Base-by-base conservation (phyloP, 2,797 vertebrate genomes). In the Channallabes apus region DNA sequence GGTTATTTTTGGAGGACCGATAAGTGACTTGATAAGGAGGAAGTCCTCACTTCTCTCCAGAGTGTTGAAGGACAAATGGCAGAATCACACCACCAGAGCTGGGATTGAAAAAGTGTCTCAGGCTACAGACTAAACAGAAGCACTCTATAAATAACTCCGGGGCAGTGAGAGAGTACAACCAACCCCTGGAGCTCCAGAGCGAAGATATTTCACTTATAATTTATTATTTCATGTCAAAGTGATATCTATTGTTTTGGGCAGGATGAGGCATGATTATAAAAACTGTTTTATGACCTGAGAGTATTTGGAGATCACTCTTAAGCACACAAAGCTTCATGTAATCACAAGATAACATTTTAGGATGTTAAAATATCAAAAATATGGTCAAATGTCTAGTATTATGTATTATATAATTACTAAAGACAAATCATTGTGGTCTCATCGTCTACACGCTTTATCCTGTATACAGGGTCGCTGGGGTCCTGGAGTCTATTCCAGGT, bases 101-200 rank as follows among this genome's bases (percentile, higher is more conserved):
- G n/a, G 35, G 69, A 85, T 77, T 85, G 62, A 87, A 75, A 84
- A 78, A 61, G 51, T 67, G 11, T 35, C 29, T 20, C 18, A 14
- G 29, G 73, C 84, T 71, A 82, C 62, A 84, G 85, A 72, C 88
- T 92, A 89, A 88, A 90, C 87, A 82, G 86, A 82, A 29, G 32
- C 83, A 76, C 64, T 84, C 82, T 87, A 90, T 88, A 90, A 89
- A 90, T 90, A 90, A 82, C 85, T 62, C 72, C 18, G 69, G 41
- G 20, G 35, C 56, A 15, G 20, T 0, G 3, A 61, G 56, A 59
- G 9, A 88, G 85, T 82, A 51, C 56, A 59, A 17, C 6, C n/a
- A 56, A 24, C 64, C 38, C 65, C 67, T 84, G 86, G 79, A 83
- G 18, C 68, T 64, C 68, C 64, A 67, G 20, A 67, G 32, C 78